Conservation (phyloP, 2,113 vertebrate genomes). For the Geococcyx californianus region DNA sequence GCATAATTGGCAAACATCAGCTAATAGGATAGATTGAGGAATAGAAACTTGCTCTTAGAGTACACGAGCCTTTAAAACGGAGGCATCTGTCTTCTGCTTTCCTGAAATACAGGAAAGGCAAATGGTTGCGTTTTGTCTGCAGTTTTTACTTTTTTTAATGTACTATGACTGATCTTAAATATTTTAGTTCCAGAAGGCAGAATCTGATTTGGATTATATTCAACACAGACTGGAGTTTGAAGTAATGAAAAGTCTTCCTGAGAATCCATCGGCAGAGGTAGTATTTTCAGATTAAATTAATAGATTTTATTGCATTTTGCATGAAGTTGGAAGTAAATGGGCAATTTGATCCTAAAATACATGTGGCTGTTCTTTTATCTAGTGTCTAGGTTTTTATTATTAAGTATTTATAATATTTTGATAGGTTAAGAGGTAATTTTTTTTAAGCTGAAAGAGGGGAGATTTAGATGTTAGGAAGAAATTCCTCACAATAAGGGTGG, state of each 20-base stretch:
- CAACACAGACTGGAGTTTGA: conserved; percentile 89
- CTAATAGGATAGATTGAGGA: neutral
- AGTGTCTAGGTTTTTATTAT: neutral
- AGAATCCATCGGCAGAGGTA: conserved; percentile 81
- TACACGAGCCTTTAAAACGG: neutral
- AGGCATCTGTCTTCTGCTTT: conserved; percentile 1
- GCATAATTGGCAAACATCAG: neutral
- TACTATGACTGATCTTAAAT: conserved; percentile 41
- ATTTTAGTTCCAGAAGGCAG: conserved; percentile 93
- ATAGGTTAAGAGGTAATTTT: too few relatives aligned
- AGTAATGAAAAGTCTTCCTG: conserved; percentile 79
- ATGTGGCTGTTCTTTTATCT: neutral
- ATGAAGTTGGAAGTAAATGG: neutral
- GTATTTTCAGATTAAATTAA: neutral
- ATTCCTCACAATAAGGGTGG: too few relatives aligned
- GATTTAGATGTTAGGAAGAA: too few relatives aligned
- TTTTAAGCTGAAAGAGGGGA: too few relatives aligned
- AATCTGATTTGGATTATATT: conserved; percentile 92
- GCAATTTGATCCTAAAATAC: neutral
- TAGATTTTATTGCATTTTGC: neutral
- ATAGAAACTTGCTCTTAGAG: neutral
- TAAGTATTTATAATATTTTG: too few relatives aligned
- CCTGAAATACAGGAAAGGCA: neutral
- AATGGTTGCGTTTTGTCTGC: neutral
- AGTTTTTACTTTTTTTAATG: neutral